Percentiles rank a stretch among this genome's conserved stretches.
Conservation (phyloP, 2,797 vertebrate species). For the Danio aesculapii region DNA sequence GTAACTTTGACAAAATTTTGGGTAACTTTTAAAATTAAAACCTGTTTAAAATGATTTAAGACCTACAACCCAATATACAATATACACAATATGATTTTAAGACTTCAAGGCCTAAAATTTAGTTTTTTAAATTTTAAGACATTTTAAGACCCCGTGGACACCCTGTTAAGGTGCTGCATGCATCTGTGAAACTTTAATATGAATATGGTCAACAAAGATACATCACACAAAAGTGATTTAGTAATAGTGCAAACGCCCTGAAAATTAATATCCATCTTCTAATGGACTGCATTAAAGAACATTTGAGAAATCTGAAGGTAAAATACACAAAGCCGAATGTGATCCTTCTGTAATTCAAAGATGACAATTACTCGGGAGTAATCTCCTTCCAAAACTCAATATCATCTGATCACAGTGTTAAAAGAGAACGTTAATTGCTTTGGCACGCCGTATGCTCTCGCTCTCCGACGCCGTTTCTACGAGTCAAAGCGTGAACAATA, state of each 20-base stretch:
- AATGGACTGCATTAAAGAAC: not conserved
- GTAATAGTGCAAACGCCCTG: not conserved
- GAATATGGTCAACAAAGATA: too few relatives aligned
- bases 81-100: too few relatives aligned
- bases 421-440: constrained; percentile 27
- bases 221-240: not conserved
- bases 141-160: too few relatives aligned
- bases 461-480: constrained; percentile 62
- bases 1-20: too few relatives aligned
- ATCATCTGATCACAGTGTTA: constrained; percentile 12
- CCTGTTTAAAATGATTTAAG: too few relatives aligned
- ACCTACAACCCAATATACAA: too few relatives aligned
- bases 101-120: too few relatives aligned
- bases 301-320: not conserved
- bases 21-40: too few relatives aligned
- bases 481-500: constrained; percentile 69
- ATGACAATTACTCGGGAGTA: not conserved
- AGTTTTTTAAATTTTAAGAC: too few relatives aligned
- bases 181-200: too few relatives aligned
- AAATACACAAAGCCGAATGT: not conserved
- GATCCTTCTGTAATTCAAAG: constrained; percentile 10
- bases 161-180: too few relatives aligned
- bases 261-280: not conserved
- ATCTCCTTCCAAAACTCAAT: constrained; percentile 17
- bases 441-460: constrained; percentile 51